phyloP scores from a whole-genome alignment of 2,888 invertebrate species.

The Caenorhabditis afra region DNA sequence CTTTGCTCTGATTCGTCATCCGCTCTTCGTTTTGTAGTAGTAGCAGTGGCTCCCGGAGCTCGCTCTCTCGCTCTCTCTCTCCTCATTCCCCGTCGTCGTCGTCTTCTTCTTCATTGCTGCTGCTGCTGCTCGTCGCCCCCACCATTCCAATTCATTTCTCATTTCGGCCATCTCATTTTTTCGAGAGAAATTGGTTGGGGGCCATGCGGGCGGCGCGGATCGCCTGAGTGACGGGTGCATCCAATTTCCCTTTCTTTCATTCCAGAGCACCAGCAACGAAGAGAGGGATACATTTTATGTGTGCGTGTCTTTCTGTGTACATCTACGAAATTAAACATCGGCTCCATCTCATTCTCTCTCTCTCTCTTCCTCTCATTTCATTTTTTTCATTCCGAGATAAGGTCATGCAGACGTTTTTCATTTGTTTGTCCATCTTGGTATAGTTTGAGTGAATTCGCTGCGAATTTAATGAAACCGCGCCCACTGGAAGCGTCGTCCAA shows the following conservation, averaged over 20 bases:
- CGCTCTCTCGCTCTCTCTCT: neutral
- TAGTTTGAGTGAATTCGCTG: too few relatives aligned
- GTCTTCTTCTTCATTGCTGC: too few relatives aligned
- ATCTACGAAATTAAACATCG: constrained; percentile 53
- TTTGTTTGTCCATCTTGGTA: neutral
- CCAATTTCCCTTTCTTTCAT: constrained; percentile 46
- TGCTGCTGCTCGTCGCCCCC: neutral
- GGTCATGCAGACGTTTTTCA: constrained; percentile 13
- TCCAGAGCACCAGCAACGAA: neutral
- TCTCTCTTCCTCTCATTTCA: too few relatives aligned
- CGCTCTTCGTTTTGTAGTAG: constrained; percentile 1
- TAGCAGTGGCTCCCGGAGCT: neutral
- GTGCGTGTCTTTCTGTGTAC: constrained; percentile 20
- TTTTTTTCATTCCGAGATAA: constrained; percentile 9
- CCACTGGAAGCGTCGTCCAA: too few relatives aligned
- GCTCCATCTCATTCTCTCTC: constrained; percentile 10
- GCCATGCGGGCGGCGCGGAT: constrained; percentile 9
- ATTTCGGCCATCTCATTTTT: constrained; percentile 17
- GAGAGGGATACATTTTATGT: constrained; percentile 27
- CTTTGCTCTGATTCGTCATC: constrained; percentile 24
- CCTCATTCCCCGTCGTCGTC: too few relatives aligned
- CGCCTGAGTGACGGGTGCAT: constrained; percentile 40
- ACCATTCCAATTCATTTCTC: constrained; percentile 23
- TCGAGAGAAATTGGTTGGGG: constrained; percentile 20
- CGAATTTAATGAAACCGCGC: too few relatives aligned